Evolutionary conservation across 2,113 vertebrate genomes (phyloP).

Genomic region (Cygnus buccinator): DNA sequence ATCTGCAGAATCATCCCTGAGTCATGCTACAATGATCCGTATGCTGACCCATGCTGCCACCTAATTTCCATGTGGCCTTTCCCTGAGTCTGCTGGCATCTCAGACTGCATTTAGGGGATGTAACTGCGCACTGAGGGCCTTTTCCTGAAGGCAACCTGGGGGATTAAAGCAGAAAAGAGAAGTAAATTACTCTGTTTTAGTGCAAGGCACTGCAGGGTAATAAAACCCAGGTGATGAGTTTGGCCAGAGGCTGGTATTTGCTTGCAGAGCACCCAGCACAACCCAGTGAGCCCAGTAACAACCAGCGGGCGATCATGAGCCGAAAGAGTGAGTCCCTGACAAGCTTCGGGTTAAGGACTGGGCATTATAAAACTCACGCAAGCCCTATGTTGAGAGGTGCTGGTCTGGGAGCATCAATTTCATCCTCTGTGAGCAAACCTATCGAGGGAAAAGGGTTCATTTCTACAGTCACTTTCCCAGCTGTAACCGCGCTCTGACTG

Average conservation of each 20-base stretch:
- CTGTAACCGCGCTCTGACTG: background rate
- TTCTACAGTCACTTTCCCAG: background rate
- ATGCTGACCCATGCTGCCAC: background rate
- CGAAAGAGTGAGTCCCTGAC: background rate
- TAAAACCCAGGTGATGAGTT: background rate
- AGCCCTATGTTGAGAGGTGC: background rate
- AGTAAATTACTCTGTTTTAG: background rate
- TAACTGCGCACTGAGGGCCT: rapidly evolving
- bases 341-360: rapidly evolving
- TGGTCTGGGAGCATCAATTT: background rate
- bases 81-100: rapidly evolving
- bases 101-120: rapidly evolving
- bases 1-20: background rate
- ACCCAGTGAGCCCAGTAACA: background rate
- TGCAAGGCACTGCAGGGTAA: background rate
- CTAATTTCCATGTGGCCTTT: background rate
- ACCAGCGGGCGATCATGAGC: rapidly evolving
- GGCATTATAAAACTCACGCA: rapidly evolving
- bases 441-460: background rate
- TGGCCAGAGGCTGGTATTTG: background rate
- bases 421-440: background rate
- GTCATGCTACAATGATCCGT: rapidly evolving
- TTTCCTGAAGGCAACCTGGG: background rate
- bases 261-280: background rate
- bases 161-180: background rate